Conservation (phyloP, 2,797 vertebrate species). For the Poeciliopsis turneri region DNA sequence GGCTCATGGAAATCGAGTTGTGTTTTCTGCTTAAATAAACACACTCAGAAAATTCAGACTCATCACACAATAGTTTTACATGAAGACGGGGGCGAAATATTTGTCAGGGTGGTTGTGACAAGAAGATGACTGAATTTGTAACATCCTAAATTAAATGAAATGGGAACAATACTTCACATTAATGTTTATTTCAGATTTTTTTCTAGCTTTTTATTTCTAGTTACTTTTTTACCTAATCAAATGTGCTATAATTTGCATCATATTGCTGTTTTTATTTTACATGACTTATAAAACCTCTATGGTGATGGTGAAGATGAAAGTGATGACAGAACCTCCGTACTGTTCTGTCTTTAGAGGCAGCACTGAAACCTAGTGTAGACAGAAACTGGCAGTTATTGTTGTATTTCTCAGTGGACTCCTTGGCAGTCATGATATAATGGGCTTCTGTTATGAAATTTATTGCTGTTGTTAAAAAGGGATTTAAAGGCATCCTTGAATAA, state of each 20-base stretch:
- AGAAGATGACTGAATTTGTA: neutral
- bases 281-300: neutral
- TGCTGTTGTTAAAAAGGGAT: conserved; percentile 57
- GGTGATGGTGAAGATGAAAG: neutral
- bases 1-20: no score
- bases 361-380: conserved; percentile 37
- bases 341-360: conserved; percentile 16
- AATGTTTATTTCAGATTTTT: neutral
- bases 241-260: neutral
- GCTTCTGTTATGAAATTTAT: conserved; percentile 50
- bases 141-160: neutral
- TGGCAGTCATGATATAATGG: conserved; percentile 35
- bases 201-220: neutral
- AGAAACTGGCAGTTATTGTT: conserved; percentile 34
- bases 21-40: no score
- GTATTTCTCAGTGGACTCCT: conserved; percentile 37
- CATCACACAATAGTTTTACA: no score
- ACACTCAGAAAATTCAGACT: no score
- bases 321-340: conserved; percentile 4
- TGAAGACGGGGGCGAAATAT: no score
- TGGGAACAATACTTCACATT: neutral
- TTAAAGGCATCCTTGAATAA: conserved; percentile 54
- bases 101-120: no score
- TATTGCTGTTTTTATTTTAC: neutral
- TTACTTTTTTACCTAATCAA: neutral